A percentile compares a stretch with the other conserved stretches of the same genome.
These are phyloP conservation scores for Lepus timidus DNA, from an alignment of 2,113 vertebrate species.

Conservation along the genomic window DNA sequence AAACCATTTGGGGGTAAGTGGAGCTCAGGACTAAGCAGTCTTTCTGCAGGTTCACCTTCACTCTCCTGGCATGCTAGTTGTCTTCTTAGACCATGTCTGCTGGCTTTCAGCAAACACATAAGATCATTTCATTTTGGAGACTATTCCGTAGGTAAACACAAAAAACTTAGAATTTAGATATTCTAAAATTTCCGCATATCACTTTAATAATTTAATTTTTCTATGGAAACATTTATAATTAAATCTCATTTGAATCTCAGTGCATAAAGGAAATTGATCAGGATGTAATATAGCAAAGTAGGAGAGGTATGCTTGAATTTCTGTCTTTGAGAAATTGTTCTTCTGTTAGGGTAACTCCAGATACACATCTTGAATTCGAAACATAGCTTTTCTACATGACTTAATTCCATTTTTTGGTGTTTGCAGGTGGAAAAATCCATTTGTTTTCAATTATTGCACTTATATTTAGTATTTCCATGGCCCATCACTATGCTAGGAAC, in stretches of 20 bases:
- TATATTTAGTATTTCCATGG: neutral
- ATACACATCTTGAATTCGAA: neutral
- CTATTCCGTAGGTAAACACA: neutral
- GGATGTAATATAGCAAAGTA: neutral
- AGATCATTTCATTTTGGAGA: neutral
- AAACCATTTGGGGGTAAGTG: neutral
- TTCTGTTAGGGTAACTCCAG: neutral
- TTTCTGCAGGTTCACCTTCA: neutral
- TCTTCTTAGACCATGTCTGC: neutral
- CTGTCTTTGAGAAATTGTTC: neutral
- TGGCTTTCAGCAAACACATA: neutral
- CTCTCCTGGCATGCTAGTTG: neutral
- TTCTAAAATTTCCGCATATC: neutral
- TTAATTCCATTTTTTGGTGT: neutral
- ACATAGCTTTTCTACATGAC: neutral
- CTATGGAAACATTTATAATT: neutral
- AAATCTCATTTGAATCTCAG: neutral
- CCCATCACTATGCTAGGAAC: neutral
- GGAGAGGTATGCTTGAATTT: neutral
- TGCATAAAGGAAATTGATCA: neutral
- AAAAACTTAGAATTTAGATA: neutral
- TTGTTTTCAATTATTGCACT: neutral
- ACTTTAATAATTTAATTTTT: neutral
- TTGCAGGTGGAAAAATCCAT: neutral
- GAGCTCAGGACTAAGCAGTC: neutral